A percentile compares a stretch with the other conserved stretches of the same genome.
phyloP scores from a whole-genome alignment of 2,113 vertebrate genomes.

The Rhinopomastus cyanomelas region DNA sequence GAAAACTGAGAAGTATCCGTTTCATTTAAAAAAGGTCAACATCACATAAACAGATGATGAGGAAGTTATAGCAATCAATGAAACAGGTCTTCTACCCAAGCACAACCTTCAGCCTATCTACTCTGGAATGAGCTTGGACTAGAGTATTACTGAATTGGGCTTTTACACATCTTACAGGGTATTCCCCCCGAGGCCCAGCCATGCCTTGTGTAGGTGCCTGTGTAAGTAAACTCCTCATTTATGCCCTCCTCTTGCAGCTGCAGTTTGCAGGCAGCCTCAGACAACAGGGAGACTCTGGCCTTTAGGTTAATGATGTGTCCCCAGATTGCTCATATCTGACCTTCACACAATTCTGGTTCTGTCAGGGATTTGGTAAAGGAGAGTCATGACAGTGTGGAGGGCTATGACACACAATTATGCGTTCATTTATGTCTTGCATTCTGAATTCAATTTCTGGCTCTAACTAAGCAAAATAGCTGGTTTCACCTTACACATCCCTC shows the following conservation, averaged over 20 bases:
- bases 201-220: background rate
- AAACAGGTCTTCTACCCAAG: background rate
- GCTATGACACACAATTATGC: background rate
- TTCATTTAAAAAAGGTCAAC: constrained; percentile 40
- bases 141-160: background rate
- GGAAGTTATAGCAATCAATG: constrained; percentile 10
- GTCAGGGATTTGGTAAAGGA: background rate
- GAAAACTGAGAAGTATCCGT: constrained; percentile 10
- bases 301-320: background rate
- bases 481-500: background rate
- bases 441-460: background rate
- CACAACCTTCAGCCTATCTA: background rate
- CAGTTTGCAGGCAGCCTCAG: background rate
- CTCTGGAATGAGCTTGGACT: background rate
- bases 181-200: background rate
- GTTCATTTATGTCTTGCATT: background rate
- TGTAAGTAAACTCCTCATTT: background rate
- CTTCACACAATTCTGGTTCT: background rate
- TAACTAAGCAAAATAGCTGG: background rate
- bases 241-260: background rate
- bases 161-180: background rate
- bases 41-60: background rate
- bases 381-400: accelerated
- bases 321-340: background rate
- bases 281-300: too few species aligned